A percentile compares a stretch with the other conserved stretches of the same genome.
Evolutionary conservation across 2,888 invertebrate species (phyloP).

Genomic region (Tridacna gigas): DNA sequence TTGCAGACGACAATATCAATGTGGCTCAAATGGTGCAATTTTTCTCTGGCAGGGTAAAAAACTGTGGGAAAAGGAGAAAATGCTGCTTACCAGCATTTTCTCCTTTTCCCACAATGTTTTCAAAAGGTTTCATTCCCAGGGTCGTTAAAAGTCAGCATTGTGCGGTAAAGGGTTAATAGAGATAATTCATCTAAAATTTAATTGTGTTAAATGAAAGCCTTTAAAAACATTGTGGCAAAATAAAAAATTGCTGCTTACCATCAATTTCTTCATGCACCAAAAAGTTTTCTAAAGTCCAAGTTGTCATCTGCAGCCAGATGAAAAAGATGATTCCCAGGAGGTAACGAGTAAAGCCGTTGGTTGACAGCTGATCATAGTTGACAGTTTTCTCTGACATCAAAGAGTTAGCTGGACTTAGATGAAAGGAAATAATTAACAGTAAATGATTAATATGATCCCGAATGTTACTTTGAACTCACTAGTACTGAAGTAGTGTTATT

Average conservation of each 20-base stretch:
- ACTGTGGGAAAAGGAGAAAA: too few species aligned
- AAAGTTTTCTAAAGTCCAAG: neutral
- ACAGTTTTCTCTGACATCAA: conserved; percentile 29
- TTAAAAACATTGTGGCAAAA: conserved; percentile 8
- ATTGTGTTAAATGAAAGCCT: neutral
- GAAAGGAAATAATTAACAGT: conserved; percentile 39
- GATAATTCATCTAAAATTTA: too few species aligned
- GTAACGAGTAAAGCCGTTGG: neutral
- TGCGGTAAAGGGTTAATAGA: too few species aligned
- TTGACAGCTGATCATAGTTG: conserved; percentile 24
- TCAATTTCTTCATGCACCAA: neutral
- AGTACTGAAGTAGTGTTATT: too few species aligned
- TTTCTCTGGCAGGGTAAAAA: too few species aligned
- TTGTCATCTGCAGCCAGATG: neutral
- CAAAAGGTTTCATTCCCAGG: too few species aligned
- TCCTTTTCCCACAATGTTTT: too few species aligned
- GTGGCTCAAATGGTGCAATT: too few species aligned
- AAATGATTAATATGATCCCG: conserved; percentile 23
- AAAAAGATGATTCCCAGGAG: neutral
- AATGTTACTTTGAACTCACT: conserved; percentile 11
- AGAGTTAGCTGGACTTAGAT: conserved; percentile 27
- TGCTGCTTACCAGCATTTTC: too few species aligned
- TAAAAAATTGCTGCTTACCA: neutral
- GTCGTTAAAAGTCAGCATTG: too few species aligned
- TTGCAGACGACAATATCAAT: too few species aligned